Base-by-base conservation (phyloP, 2,797 vertebrate genomes). In the Mormyrops boulengeri region DNA sequence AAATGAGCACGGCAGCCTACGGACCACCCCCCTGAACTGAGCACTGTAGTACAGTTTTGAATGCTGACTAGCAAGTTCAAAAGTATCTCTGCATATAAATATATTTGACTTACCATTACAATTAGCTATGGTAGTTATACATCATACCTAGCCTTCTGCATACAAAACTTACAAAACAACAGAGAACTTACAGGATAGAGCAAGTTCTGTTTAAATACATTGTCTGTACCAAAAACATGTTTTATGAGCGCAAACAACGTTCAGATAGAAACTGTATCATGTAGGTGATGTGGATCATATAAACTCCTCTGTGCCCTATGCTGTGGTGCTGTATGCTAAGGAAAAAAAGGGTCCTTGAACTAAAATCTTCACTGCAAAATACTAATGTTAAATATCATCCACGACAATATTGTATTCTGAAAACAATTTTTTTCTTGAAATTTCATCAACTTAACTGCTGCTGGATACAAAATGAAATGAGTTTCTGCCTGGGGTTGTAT, bases 1-100 rank as follows among this genome's bases (percentile, higher is more conserved):
- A 95, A 95, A 92, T 96, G 90, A 96, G 90, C 55, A 77, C 7
- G 8, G 30, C n/a, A 55, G 30, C 34, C 0, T 9, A 57, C 2
- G 34, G n/a, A 26, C 38, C 34, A 6, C 44, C n/a, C 11, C 22
- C 80, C 17, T 9, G 9, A n/a, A 26, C 82, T 52, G 47, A 52
- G 82, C 7, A 44, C 38, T 44, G 38, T 44, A n/a, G 17, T n/a
- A 80, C 38, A 19, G 19, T 41, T 9, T n/a, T 41, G 73, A 80
- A 80, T 19, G 73, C 41, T 47, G 73, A 80, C 73, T 9, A 44
- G 38, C 73, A 80, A 26, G 6, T 38, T 11, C 53, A 5, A 34
- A 19, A 19, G 34, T 41, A 7, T 6, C 52, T 55, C 26, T 44
- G 2, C 73, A 19, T 87, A 41, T 30, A 86, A 30, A 52, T 80